These are phyloP conservation scores for Heliconius cydno DNA, from an alignment of 2,888 invertebrate genomes.

Conservation along the genomic window DNA sequence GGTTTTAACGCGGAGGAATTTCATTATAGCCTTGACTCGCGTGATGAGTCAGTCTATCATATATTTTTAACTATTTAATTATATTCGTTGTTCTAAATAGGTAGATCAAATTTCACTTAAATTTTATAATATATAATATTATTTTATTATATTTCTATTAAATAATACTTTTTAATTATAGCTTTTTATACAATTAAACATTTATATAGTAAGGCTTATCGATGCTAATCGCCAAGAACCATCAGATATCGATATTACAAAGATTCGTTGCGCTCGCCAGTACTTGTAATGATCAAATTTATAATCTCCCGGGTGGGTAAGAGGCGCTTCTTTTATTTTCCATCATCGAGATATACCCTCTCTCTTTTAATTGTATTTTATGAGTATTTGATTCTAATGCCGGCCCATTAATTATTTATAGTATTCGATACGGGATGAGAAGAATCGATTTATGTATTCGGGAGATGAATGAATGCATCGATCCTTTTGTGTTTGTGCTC, in stretches of 20 bases:
- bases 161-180: neutral
- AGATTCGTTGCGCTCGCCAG: constrained; percentile 74
- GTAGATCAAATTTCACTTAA: too few relatives aligned
- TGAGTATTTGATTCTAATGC: constrained; percentile 84
- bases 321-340: constrained; percentile 77
- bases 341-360: constrained; percentile 74
- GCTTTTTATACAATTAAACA: constrained; percentile 9
- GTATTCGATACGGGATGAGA: constrained; percentile 79
- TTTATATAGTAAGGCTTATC: constrained; percentile 24
- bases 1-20: constrained; percentile 64
- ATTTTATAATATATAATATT: too few relatives aligned
- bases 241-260: constrained; percentile 75
- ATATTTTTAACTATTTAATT: neutral
- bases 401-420: constrained; percentile 82
- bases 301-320: constrained; percentile 81
- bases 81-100: neutral
- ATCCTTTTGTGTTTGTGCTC: constrained; percentile 58
- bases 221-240: constrained; percentile 58
- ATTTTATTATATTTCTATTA: neutral
- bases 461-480: constrained; percentile 56
- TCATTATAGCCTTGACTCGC: constrained; percentile 59
- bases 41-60: constrained; percentile 54
- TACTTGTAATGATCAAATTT: constrained; percentile 81
- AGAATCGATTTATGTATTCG: constrained; percentile 76
- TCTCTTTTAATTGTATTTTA: constrained; percentile 84